Conservation (phyloP, 30 jellyfish, hydroid and myxozoan genomes). For the Nemopilema nomurai region DNA sequence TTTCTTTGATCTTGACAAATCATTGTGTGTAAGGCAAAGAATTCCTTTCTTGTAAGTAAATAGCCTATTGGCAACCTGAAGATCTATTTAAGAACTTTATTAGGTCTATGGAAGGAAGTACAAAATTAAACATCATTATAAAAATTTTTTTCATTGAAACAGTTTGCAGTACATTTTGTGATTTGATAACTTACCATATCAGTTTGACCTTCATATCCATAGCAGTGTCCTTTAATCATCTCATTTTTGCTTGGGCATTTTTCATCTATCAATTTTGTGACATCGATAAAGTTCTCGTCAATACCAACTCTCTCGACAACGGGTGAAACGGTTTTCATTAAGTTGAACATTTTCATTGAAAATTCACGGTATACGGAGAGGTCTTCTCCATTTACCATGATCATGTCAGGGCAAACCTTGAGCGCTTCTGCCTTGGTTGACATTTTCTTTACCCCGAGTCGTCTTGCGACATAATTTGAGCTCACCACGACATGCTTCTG, state of each 20-base stretch:
- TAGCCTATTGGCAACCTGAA: too few species aligned
- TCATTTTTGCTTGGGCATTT: not conserved
- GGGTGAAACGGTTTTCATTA: conserved; percentile 29
- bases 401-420: conserved; percentile 68
- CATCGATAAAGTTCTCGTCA: conserved; percentile 80
- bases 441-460: conserved; percentile 66
- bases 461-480: conserved; percentile 75
- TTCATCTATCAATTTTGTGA: conserved; percentile 50
- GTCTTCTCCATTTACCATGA: conserved; percentile 81
- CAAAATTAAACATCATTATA: too few species aligned
- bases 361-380: conserved; percentile 57
- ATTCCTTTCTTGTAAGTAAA: too few species aligned
- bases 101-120: too few species aligned
- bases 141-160: too few species aligned
- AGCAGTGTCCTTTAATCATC: conserved; percentile 54
- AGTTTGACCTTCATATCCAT: conserved; percentile 24
- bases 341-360: conserved; percentile 46
- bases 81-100: too few species aligned
- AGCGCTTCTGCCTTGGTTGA: conserved; percentile 59
- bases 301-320: conserved; percentile 76
- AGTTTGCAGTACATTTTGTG: too few species aligned
- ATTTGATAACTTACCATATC: too few species aligned
- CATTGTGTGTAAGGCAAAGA: too few species aligned
- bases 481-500: conserved; percentile 77
- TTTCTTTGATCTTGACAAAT: too few species aligned